Evolutionary conservation across 2,113 vertebrate species (phyloP).

Genomic region (Noctilio leporinus): DNA sequence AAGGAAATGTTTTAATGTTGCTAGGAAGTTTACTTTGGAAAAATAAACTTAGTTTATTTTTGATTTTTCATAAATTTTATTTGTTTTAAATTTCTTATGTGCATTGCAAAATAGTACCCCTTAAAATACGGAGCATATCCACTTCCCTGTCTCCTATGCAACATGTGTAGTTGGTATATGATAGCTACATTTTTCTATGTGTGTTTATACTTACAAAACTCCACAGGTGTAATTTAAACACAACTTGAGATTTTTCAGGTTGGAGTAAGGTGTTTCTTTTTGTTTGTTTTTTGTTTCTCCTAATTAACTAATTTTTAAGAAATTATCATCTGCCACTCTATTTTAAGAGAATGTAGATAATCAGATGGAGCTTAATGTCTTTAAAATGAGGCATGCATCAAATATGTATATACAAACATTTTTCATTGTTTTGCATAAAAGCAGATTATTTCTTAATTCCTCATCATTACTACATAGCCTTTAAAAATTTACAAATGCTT

Average conservation of each 20-base stretch:
- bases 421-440: neutral
- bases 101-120: neutral
- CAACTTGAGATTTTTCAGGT: neutral
- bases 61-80: neutral
- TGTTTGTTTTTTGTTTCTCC: neutral
- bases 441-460: neutral
- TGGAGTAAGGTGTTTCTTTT: neutral
- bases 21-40: neutral
- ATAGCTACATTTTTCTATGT: neutral
- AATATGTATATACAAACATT: neutral
- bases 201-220: conserved; percentile 2
- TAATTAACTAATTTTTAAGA: neutral
- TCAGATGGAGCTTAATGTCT: neutral
- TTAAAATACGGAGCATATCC: neutral
- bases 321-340: neutral
- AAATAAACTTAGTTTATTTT: neutral
- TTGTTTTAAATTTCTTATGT: neutral
- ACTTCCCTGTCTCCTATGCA: neutral
- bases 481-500: conserved; percentile 1
- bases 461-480: neutral
- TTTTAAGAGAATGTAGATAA: neutral
- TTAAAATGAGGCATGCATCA: neutral
- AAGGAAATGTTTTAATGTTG: neutral
- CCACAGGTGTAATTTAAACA: neutral
- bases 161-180: neutral